phyloP scores from a whole-genome alignment of 2,113 vertebrate species.

The Crypturellus undulatus region DNA sequence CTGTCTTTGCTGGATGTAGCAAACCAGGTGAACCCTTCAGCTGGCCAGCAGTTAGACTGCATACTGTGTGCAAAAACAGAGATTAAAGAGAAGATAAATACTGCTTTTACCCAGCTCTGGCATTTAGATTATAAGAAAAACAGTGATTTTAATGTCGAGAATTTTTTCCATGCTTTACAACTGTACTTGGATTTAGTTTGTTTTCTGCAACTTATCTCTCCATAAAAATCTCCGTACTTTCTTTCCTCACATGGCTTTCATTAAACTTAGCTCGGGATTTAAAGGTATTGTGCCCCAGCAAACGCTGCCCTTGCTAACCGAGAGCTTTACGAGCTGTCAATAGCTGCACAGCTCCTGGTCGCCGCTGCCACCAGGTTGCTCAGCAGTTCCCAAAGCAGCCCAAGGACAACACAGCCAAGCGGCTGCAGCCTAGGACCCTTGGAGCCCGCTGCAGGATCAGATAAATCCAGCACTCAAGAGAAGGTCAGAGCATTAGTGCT shows the following conservation, averaged over 20 bases:
- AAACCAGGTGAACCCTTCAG: slow-evolving; percentile 41
- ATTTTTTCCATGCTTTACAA: background rate
- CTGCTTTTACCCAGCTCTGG: slow-evolving; percentile 2
- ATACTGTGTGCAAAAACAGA: slow-evolving; percentile 11
- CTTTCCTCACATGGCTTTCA: background rate
- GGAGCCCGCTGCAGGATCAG: slow-evolving; percentile 7
- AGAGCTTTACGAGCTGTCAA: background rate
- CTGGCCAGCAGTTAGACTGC: slow-evolving; percentile 11
- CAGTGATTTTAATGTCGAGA: background rate
- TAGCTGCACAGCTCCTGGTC: too few relatives aligned
- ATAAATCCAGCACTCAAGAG: slow-evolving; percentile 17
- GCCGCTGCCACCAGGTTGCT: too few relatives aligned
- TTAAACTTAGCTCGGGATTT: background rate
- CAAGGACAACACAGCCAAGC: slow-evolving; percentile 35
- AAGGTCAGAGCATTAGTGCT: background rate
- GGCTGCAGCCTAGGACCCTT: background rate
- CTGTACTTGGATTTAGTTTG: background rate
- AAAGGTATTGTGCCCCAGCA: background rate
- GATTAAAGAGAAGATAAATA: slow-evolving; percentile 55
- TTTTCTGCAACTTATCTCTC: background rate
- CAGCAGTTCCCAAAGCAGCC: slow-evolving; percentile 36
- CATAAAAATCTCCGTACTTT: slow-evolving; percentile 4
- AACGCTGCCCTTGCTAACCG: background rate
- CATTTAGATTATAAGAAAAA: slow-evolving; percentile 26
- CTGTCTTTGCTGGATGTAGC: slow-evolving; percentile 27